Evolutionary conservation across 2,797 vertebrate species (phyloP).

Genomic region (Gymnopithys bicolor): DNA sequence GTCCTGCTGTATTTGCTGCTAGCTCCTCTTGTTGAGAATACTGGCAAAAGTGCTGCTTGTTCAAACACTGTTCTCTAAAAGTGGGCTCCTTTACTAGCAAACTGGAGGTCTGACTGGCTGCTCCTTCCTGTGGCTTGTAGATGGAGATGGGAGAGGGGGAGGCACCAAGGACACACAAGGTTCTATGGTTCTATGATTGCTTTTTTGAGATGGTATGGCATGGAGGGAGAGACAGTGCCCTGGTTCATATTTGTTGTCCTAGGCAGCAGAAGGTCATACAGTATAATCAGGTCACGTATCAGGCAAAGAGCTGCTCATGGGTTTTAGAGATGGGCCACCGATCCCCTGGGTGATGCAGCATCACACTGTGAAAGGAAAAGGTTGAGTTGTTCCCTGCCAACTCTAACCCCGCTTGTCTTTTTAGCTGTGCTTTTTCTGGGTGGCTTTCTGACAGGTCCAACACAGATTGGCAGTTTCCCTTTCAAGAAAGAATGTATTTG

Average conservation of each 20-base stretch:
- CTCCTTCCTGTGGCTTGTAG: background rate
- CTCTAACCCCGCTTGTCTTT: background rate
- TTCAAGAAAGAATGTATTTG: background rate
- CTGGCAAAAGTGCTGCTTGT: background rate
- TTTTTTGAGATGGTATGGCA: background rate
- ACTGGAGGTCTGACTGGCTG: background rate
- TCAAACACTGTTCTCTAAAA: background rate
- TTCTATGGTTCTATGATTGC: background rate
- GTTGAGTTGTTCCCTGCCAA: background rate
- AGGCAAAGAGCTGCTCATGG: background rate
- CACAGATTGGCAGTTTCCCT: background rate
- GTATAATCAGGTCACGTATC: background rate
- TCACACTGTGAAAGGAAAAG: background rate
- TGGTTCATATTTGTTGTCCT: background rate
- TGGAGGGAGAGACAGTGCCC: background rate
- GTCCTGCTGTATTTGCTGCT: background rate
- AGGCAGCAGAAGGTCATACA: background rate
- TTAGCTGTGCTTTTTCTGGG: background rate
- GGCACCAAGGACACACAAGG: fast-evolving
- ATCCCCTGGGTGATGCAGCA: background rate
- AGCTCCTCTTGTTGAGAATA: background rate
- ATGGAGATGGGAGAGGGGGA: background rate
- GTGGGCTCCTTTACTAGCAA: background rate
- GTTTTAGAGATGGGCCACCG: background rate
- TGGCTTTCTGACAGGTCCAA: background rate